These are phyloP conservation scores for Beris chalybata DNA, from an alignment of 2,888 invertebrate genomes.

Conservation along the genomic window DNA sequence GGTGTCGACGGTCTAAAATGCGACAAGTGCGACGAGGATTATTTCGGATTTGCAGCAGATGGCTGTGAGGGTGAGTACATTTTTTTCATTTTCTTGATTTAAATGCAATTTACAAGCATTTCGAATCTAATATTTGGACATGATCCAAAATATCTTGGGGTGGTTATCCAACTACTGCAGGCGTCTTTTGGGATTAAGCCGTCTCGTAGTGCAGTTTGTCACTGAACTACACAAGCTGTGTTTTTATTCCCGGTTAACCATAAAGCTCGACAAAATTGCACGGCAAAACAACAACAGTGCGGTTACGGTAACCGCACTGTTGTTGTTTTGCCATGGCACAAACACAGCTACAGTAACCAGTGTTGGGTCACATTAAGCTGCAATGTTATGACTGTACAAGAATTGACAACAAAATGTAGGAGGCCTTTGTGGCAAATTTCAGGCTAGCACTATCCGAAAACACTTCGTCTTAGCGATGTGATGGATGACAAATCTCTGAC, in stretches of 20 bases:
- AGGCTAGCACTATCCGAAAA: background rate
- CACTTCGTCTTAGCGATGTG: too few relatives aligned
- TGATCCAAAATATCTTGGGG: constrained; percentile 6
- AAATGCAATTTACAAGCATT: constrained; percentile 9
- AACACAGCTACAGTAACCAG: constrained; percentile 11
- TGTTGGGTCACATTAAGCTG: background rate
- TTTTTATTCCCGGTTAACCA: too few relatives aligned
- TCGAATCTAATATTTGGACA: constrained; percentile 8
- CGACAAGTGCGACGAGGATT: constrained; percentile 69
- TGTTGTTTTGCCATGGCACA: too few relatives aligned
- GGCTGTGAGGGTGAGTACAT: constrained; percentile 71
- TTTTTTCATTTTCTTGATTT: constrained; percentile 18
- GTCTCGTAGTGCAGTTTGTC: constrained; percentile 12
- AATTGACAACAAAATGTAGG: background rate
- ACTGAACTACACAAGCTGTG: constrained; percentile 3
- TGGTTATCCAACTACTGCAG: too few relatives aligned
- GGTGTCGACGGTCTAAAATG: constrained; percentile 81
- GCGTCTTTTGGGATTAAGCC: too few relatives aligned
- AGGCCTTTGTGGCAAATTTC: background rate
- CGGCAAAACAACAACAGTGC: too few relatives aligned
- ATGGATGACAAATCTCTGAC: constrained; percentile 15
- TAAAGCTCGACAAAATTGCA: too few relatives aligned
- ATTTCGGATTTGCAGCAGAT: constrained; percentile 67
- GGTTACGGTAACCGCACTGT: too few relatives aligned
- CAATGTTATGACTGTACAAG: background rate